Evolutionary conservation across 2,888 invertebrate species (phyloP).

Genomic region (Hyalella azteca): DNA sequence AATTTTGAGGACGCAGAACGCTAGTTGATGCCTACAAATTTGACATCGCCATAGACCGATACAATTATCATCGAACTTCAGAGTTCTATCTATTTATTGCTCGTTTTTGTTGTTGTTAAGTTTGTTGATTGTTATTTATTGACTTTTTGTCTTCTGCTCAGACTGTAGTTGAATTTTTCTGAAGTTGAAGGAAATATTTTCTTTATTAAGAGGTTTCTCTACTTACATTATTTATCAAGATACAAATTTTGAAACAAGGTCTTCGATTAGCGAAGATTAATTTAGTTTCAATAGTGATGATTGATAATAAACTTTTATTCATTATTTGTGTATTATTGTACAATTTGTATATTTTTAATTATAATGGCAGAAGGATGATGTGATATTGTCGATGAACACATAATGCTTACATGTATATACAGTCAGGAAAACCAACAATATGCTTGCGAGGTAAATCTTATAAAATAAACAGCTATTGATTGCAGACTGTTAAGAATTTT

Average conservation of each 20-base stretch:
- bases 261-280: conserved; percentile 21
- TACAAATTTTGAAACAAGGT: neutral
- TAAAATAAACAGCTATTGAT: too few relatives aligned
- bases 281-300: conserved; percentile 31
- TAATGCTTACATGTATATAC: too few relatives aligned
- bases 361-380: too few relatives aligned
- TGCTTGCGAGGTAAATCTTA: too few relatives aligned
- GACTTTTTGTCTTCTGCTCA: neutral
- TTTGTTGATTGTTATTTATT: conserved; percentile 33
- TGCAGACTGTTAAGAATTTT: too few relatives aligned
- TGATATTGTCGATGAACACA: too few relatives aligned
- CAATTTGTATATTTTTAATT: too few relatives aligned
- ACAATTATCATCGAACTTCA: conserved; percentile 4
- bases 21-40: conserved; percentile 5
- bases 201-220: neutral
- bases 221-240: conserved; percentile 1
- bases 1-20: neutral
- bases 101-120: conserved; percentile 35
- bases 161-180: neutral
- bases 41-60: neutral
- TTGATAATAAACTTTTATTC: conserved; percentile 42
- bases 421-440: too few relatives aligned
- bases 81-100: conserved; percentile 21
- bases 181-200: conserved; percentile 36
- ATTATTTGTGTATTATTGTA: too few relatives aligned